phyloP scores from a whole-genome alignment of 2,113 vertebrate genomes.

The Sinosuthora webbiana region DNA sequence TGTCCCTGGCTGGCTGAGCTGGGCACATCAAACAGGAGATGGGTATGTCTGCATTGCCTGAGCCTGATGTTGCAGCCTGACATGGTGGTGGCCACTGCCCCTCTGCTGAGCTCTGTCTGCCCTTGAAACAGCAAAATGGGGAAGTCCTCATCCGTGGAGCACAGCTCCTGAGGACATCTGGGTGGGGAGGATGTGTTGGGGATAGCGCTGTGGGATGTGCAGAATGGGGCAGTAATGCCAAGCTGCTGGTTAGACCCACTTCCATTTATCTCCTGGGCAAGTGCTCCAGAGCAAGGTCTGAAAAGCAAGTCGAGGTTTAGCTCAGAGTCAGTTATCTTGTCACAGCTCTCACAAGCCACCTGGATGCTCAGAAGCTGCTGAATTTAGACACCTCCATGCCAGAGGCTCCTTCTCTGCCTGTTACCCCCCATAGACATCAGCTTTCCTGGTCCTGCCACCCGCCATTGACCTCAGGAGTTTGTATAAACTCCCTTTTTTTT shows the following conservation, averaged over 20 bases:
- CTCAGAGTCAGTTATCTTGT: background rate
- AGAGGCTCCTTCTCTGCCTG: background rate
- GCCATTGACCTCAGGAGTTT: background rate
- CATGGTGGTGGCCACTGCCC: background rate
- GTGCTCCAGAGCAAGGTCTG: background rate
- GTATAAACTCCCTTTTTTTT: accelerated
- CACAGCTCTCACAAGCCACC: background rate
- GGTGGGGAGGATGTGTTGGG: background rate
- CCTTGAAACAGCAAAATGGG: background rate
- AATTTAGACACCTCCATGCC: background rate
- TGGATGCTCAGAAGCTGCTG: background rate
- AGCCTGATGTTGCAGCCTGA: background rate
- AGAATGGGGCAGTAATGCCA: background rate
- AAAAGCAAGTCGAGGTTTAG: background rate
- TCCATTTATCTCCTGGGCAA: accelerated
- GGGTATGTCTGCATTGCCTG: background rate
- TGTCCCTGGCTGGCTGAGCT: background rate
- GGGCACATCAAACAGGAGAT: background rate
- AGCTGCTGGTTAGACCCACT: background rate
- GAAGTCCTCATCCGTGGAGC: background rate
- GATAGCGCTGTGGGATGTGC: background rate
- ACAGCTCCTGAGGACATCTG: background rate
- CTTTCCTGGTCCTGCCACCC: background rate
- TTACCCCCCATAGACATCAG: accelerated
- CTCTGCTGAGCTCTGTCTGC: background rate